Conservation (phyloP, 2,113 vertebrate genomes). For the Carettochelys insculpta region DNA sequence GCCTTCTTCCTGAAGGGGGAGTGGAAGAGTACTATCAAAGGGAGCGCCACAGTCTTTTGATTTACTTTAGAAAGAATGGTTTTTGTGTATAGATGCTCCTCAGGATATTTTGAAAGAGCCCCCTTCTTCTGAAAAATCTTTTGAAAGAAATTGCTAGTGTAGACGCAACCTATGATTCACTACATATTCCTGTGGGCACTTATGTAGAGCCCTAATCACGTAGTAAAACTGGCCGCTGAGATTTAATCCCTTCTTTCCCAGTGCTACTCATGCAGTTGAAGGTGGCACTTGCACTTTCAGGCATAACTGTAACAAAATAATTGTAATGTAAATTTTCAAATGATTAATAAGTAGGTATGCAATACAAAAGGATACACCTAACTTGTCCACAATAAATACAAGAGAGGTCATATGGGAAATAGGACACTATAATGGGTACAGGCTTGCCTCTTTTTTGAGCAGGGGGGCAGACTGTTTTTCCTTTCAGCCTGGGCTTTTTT, state of each 20-base stretch:
- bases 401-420: neutral
- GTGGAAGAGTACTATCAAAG: too few relatives aligned
- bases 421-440: neutral
- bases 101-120: too few relatives aligned
- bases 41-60: too few relatives aligned
- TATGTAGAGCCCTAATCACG: neutral
- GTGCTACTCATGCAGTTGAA: neutral
- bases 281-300: neutral
- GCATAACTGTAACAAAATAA: neutral
- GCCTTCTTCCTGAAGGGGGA: too few relatives aligned
- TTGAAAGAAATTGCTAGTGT: too few relatives aligned
- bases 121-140: too few relatives aligned
- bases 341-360: neutral
- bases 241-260: neutral
- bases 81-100: too few relatives aligned
- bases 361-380: neutral
- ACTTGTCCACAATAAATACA: neutral
- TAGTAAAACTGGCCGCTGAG: neutral
- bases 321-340: neutral
- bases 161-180: too few relatives aligned
- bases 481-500: neutral
- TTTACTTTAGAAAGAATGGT: too few relatives aligned
- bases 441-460: neutral
- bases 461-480: neutral
- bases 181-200: neutral